phyloP scores from a whole-genome alignment of 2,888 invertebrate species.

The Acleris sparsana region DNA sequence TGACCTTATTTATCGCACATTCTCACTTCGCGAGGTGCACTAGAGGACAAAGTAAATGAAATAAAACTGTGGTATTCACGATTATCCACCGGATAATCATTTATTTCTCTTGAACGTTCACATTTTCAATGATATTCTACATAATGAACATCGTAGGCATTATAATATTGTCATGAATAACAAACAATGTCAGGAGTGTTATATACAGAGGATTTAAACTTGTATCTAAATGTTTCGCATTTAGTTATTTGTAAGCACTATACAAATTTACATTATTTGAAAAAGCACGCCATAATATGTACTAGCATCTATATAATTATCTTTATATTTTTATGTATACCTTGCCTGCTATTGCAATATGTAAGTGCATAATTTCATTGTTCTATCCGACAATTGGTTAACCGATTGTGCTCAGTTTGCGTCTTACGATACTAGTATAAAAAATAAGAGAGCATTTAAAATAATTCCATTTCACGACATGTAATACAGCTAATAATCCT shows the following conservation, averaged over 20 bases:
- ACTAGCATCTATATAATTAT: constrained; percentile 45
- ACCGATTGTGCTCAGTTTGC: constrained; percentile 49
- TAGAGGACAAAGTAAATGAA: constrained; percentile 57
- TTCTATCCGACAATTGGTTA: constrained; percentile 58
- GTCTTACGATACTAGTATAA: constrained; percentile 38
- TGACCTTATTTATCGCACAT: too few relatives aligned
- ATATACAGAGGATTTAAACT: constrained; percentile 70
- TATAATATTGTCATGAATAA: constrained; percentile 77
- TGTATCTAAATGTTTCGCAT: constrained; percentile 55
- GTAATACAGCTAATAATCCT: constrained; percentile 3
- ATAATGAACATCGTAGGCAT: constrained; percentile 78
- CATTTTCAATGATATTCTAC: constrained; percentile 76
- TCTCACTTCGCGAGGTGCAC: background rate
- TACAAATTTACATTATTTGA: constrained; percentile 73
- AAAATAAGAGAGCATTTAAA: constrained; percentile 40
- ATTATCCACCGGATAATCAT: constrained; percentile 77
- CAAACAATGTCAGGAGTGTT: constrained; percentile 68
- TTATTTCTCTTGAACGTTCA: constrained; percentile 74
- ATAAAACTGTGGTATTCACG: constrained; percentile 73
- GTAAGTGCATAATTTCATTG: constrained; percentile 46
- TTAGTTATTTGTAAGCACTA: constrained; percentile 73
- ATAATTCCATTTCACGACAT: constrained; percentile 17
- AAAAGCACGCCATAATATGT: constrained; percentile 56
- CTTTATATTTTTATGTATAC: constrained; percentile 45
- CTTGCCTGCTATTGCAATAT: constrained; percentile 47